Evolutionary conservation across 2,888 invertebrate genomes (phyloP).

Genomic region (Ichneumoninae sp.): DNA sequence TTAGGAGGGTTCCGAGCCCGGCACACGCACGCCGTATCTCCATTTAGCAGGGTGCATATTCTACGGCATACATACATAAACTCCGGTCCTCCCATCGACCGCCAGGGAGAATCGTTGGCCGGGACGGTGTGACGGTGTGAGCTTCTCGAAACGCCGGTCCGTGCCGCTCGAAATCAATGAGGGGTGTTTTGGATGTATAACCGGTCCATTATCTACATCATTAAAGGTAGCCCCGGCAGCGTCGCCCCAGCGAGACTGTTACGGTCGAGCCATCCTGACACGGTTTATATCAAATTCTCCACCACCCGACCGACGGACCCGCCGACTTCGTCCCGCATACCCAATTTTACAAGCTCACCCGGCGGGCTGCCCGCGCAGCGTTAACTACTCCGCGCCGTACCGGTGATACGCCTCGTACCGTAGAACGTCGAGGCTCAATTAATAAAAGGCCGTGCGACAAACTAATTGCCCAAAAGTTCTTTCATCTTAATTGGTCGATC

Average conservation of each 20-base stretch:
- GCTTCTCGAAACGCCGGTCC: constrained; percentile 25
- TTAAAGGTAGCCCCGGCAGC: constrained; percentile 74
- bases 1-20: constrained; percentile 23
- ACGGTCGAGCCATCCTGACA: neutral
- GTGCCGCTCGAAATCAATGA: constrained; percentile 75
- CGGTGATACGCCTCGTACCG: neutral
- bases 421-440: neutral
- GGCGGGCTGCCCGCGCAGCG: neutral
- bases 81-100: neutral
- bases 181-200: constrained; percentile 69
- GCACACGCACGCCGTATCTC: constrained; percentile 31
- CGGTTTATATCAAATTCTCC: constrained; percentile 22
- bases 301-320: neutral
- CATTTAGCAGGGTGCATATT: constrained; percentile 39
- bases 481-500: neutral
- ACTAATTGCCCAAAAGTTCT: neutral
- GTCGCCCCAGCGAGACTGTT: constrained; percentile 18
- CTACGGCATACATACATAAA: neutral
- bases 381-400: neutral
- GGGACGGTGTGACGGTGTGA: constrained; percentile 4
- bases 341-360: constrained; percentile 9
- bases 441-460: neutral
- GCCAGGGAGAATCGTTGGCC: constrained; percentile 5
- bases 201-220: constrained; percentile 78
- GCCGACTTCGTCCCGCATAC: neutral